Conservation (phyloP, 2,888 invertebrate genomes). For the Craniophora ligustri region DNA sequence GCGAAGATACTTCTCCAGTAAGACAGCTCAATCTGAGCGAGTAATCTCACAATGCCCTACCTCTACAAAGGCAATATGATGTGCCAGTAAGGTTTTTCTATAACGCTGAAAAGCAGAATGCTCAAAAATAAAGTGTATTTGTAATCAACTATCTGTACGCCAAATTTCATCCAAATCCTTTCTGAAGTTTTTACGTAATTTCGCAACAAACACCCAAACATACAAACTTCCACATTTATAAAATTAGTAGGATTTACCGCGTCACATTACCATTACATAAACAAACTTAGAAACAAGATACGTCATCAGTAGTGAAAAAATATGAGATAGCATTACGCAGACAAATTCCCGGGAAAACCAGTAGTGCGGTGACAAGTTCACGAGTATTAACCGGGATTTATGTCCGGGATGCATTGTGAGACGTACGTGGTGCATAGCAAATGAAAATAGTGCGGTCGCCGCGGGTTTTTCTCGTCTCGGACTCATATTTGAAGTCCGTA, state of each 20-base stretch:
- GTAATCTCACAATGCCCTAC: too few species aligned
- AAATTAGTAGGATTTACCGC: too few species aligned
- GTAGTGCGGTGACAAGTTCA: constrained; percentile 44
- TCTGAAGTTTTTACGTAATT: too few species aligned
- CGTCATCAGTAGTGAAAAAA: constrained; percentile 47
- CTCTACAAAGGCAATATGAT: too few species aligned
- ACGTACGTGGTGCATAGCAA: constrained; percentile 45
- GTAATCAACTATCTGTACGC: too few species aligned
- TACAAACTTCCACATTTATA: constrained; percentile 17
- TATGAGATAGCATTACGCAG: constrained; percentile 47
- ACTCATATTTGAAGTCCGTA: constrained; percentile 27
- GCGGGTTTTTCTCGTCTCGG: constrained; percentile 15
- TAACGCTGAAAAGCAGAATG: too few species aligned
- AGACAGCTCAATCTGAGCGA: too few species aligned
- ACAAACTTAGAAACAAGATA: constrained; percentile 34
- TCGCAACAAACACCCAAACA: background rate
- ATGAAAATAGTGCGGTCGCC: constrained; percentile 32
- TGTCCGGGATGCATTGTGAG: constrained; percentile 49
- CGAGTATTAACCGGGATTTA: constrained; percentile 56
- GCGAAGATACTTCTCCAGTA: too few species aligned
- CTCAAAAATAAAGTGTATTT: too few species aligned
- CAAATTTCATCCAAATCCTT: too few species aligned
- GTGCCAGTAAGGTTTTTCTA: too few species aligned
- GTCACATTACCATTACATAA: constrained; percentile 5
- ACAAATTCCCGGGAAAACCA: constrained; percentile 38